A percentile compares a stretch with the other conserved stretches of the same genome.
These are phyloP conservation scores for Pelmatolapia mariae DNA, from an alignment of 2,113 vertebrate species.

Conservation along the genomic window DNA sequence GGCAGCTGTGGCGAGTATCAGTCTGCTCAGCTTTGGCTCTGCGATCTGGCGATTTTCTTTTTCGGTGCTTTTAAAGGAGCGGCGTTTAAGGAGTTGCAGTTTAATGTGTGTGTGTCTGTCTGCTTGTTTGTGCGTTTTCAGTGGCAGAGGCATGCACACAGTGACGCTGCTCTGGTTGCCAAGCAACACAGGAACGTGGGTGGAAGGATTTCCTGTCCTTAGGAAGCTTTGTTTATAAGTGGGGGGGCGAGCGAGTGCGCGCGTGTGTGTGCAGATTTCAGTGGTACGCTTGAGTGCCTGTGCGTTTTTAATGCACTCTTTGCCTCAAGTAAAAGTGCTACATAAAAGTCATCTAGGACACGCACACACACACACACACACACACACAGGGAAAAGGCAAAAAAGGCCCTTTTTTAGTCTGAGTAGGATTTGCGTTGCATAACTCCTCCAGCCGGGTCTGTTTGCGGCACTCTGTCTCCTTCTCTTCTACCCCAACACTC, in stretches of 20 bases:
- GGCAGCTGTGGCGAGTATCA: slow-evolving; percentile 36
- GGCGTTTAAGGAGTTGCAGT: slow-evolving; percentile 22
- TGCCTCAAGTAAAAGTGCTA: slow-evolving; percentile 34
- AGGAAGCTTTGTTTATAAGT: slow-evolving; percentile 66
- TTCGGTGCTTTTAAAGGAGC: slow-evolving; percentile 24
- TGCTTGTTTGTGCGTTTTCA: slow-evolving; percentile 31
- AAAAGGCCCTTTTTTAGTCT: slow-evolving; percentile 9
- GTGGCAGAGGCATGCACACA: slow-evolving; percentile 49
- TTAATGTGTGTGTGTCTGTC: background rate
- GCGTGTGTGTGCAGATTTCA: slow-evolving; percentile 10
- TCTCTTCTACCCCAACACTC: slow-evolving; percentile 31
- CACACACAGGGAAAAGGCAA: background rate
- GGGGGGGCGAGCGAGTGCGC: background rate
- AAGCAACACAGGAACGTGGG: slow-evolving; percentile 67
- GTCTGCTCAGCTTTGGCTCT: slow-evolving; percentile 16
- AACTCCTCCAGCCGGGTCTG: slow-evolving; percentile 39
- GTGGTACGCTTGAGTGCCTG: slow-evolving; percentile 20
- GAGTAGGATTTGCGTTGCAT: slow-evolving; percentile 45
- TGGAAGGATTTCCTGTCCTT: slow-evolving; percentile 73
- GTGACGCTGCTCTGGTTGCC: slow-evolving; percentile 64
- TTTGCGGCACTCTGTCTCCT: slow-evolving; percentile 11
- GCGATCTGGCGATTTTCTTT: background rate
- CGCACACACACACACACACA: background rate
- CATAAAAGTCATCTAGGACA: slow-evolving; percentile 37
- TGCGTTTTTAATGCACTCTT: slow-evolving; percentile 43